Evolutionary conservation across 2,113 vertebrate genomes (phyloP).

Genomic region (Nannobrachium achirus): DNA sequence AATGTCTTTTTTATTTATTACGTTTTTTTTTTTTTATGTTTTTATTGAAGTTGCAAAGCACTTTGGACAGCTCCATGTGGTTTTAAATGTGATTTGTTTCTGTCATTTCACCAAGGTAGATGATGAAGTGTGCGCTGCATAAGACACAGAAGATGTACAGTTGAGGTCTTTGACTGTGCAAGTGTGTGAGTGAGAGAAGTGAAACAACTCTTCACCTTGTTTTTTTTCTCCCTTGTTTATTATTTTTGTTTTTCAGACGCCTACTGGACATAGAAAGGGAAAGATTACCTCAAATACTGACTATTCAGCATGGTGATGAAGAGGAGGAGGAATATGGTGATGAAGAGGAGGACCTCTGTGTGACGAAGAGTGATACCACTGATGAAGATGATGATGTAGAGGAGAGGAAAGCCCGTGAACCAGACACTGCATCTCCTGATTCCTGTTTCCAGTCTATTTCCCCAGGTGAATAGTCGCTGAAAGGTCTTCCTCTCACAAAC

Average conservation of each 20-base stretch:
- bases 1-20: too few species aligned
- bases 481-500: background rate
- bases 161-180: too few species aligned
- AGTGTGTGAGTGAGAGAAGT: too few species aligned
- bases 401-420: constrained; percentile 1
- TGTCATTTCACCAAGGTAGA: too few species aligned
- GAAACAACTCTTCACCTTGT: background rate
- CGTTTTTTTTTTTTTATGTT: too few species aligned
- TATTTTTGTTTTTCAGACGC: constrained; percentile 68
- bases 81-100: too few species aligned
- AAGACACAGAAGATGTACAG: too few species aligned
- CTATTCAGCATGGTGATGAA: constrained; percentile 64
- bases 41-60: too few species aligned
- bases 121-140: too few species aligned
- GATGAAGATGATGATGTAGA: constrained; percentile 53
- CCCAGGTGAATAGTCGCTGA: constrained; percentile 48
- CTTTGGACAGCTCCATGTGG: too few species aligned
- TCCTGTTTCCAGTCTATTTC: constrained; percentile 66
- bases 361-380: constrained; percentile 39
- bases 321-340: constrained; percentile 54
- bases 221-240: constrained; percentile 1
- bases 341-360: constrained; percentile 47
- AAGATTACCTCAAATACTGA: constrained; percentile 66
- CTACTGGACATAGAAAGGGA: constrained; percentile 73
- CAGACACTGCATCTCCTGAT: constrained; percentile 60